These are phyloP conservation scores for Alouatta palliata DNA, from an alignment of 2,113 vertebrate genomes.

Conservation along the genomic window DNA sequence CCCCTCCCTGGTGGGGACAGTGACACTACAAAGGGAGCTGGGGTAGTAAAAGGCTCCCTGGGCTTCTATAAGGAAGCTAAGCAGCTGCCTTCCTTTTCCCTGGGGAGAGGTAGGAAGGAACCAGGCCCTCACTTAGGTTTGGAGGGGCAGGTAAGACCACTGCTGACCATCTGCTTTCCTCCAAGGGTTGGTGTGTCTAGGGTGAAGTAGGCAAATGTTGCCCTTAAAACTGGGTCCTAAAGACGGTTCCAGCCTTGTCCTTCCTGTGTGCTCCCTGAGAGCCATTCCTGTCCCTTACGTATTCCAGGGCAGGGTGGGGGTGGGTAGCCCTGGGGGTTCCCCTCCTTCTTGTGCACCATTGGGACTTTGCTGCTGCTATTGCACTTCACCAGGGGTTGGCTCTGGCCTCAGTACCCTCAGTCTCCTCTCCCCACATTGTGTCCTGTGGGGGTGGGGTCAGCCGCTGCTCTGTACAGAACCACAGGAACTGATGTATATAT, in stretches of 20 bases:
- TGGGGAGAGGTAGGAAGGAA: constrained; percentile 72
- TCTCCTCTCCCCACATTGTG: constrained; percentile 62
- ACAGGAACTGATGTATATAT: constrained; percentile 74
- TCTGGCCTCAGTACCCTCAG: constrained; percentile 48
- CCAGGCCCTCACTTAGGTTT: constrained; percentile 64
- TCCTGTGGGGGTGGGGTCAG: constrained; percentile 73
- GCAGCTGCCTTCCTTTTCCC: constrained; percentile 70
- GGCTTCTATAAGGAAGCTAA: constrained; percentile 66
- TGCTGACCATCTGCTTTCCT: constrained; percentile 66
- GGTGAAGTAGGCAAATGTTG: constrained; percentile 52
- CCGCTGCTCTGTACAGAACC: constrained; percentile 79
- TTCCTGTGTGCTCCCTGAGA: constrained; percentile 69
- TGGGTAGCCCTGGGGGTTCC: constrained; percentile 68
- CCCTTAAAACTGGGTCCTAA: constrained; percentile 53
- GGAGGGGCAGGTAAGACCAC: constrained; percentile 61
- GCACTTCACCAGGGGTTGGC: constrained; percentile 70
- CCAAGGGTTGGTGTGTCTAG: constrained; percentile 67
- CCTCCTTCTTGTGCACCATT: constrained; percentile 68
- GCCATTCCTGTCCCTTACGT: constrained; percentile 76
- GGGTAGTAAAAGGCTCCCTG: constrained; percentile 55
- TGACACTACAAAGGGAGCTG: constrained; percentile 67
- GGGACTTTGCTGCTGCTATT: constrained; percentile 78
- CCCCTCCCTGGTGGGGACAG: constrained; percentile 56
- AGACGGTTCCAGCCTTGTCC: constrained; percentile 61
- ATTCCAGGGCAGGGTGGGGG: constrained; percentile 79